phyloP scores from a whole-genome alignment of 1,140 invertebrate species.

The Cherax destructor region DNA sequence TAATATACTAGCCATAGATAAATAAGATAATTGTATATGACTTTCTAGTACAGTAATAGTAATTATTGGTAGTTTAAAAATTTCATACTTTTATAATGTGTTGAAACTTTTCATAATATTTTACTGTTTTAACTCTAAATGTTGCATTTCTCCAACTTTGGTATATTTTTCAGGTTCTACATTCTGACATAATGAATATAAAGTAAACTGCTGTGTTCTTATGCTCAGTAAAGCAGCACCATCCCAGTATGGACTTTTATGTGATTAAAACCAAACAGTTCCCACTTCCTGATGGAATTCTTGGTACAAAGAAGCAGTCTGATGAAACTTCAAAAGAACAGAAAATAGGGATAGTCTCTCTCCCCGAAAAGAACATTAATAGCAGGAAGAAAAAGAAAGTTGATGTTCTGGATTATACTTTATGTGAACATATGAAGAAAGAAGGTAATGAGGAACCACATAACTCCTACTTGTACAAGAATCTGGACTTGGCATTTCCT shows the following conservation, averaged over 20 bases:
- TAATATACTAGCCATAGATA: no score
- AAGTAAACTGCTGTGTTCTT: neutral
- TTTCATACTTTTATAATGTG: no score
- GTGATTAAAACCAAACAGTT: neutral
- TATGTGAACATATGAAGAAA: neutral
- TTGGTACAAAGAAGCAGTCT: neutral
- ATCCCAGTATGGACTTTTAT: neutral
- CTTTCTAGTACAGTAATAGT: no score
- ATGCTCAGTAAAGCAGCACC: neutral
- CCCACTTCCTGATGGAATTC: neutral
- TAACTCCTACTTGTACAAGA: neutral
- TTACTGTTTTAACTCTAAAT: no score
- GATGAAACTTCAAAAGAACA: neutral
- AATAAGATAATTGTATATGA: no score
- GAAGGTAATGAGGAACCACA: neutral
- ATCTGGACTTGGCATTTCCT: neutral
- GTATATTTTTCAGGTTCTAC: neutral
- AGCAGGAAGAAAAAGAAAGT: neutral
- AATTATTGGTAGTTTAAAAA: no score
- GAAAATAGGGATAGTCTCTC: neutral
- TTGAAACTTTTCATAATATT: no score
- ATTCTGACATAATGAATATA: neutral
- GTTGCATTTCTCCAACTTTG: no score
- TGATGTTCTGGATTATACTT: neutral
- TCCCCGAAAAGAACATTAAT: neutral